Evolutionary conservation across 2,797 vertebrate genomes (phyloP), one percentile per base, ranked within the genome.

Genomic region (Cebuella pygmaea): DNA sequence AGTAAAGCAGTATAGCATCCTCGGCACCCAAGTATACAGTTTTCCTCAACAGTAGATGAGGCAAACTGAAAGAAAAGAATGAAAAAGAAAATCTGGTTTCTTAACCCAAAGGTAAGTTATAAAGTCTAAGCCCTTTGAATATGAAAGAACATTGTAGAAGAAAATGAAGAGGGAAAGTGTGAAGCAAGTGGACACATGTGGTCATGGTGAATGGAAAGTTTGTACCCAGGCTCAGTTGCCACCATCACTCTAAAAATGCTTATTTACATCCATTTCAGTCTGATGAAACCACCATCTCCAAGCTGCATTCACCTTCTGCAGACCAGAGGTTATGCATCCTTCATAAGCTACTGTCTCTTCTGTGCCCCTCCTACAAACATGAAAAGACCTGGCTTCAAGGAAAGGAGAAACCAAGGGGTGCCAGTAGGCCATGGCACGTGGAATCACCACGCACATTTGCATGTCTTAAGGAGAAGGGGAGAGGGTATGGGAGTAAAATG

Each of bases 361-460:
- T 41, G 7, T 14, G 39, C 7, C 33, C 46, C 14, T 30, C 24
- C n/a, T 64, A 76, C 52, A 92, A 41, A 89, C 50, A 90, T 39
- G 0, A 79, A n/a, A 92, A 55, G 52, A 55, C 52, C 20, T 22
- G 52, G 52, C 52, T 55, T 55, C 20, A 55, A 22, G 52, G 52
- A 55, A 55, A 55, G 20, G 52, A 22, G 52, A 55, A 55, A 55
- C 20, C 20, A 55, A 55, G 52, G 7, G 52, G 52, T 22, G 52
- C 20, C 50, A 52, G 52, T 1, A 48, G n/a, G 7, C 1, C 4
- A 11, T 0, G 3, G 15, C 20, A 14, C 1, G 0, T 0, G 0
- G 44, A 72, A 80, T 8, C 20, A 26, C 12, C 4, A 39, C 0
- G 9, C 0, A n/a, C 5, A 0, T 0, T 44, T 55, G 36, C 24